Evolutionary conservation across 2,888 invertebrate genomes (phyloP).

Genomic region (Melanotus villosus): DNA sequence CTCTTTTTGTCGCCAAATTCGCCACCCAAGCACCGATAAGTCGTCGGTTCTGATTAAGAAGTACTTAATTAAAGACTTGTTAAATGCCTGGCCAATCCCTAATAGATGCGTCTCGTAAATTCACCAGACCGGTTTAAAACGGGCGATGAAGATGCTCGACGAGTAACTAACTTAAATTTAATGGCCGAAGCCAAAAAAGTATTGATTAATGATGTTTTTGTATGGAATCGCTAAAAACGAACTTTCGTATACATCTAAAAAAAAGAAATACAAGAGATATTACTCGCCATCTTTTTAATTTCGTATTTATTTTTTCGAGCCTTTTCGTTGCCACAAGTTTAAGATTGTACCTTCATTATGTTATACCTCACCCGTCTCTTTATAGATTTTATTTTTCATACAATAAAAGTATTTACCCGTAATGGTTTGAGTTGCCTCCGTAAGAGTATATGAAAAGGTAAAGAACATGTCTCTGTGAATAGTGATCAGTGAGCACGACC

Average conservation of each 20-base stretch:
- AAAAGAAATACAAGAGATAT: too few species aligned
- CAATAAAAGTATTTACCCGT: too few species aligned
- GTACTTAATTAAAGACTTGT: slow-evolving; percentile 50
- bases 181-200: slow-evolving; percentile 20
- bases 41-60: slow-evolving; percentile 49
- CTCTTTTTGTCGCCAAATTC: slow-evolving; percentile 36
- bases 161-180: slow-evolving; percentile 32
- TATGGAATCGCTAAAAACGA: neutral
- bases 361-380: too few species aligned
- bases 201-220: slow-evolving; percentile 20
- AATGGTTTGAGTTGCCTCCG: too few species aligned
- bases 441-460: too few species aligned
- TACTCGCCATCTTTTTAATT: neutral
- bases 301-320: too few species aligned
- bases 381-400: too few species aligned
- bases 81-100: slow-evolving; percentile 47
- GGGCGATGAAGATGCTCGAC: slow-evolving; percentile 32
- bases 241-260: too few species aligned
- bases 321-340: too few species aligned
- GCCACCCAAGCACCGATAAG: slow-evolving; percentile 40
- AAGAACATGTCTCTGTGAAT: too few species aligned
- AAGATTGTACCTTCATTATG: too few species aligned
- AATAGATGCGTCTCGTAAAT: slow-evolving; percentile 48
- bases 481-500: neutral
- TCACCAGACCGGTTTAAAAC: slow-evolving; percentile 42